Conservation (phyloP, 2,113 vertebrate species). For the Oreochromis niloticus region DNA sequence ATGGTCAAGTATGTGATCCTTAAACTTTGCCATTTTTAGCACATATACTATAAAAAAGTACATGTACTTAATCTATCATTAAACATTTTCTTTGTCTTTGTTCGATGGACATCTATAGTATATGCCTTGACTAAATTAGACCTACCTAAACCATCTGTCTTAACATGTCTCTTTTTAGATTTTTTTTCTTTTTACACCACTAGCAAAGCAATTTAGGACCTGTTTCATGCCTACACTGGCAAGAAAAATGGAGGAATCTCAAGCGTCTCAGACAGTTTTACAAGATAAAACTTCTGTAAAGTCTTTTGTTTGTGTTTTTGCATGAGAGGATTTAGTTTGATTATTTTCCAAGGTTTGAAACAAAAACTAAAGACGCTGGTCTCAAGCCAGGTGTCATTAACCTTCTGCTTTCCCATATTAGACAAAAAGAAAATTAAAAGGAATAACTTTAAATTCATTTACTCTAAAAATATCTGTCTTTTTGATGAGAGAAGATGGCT, state of each 20-base stretch:
- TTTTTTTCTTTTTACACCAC: neutral
- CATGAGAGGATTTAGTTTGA: neutral
- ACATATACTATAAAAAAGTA: neutral
- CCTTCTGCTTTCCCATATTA: neutral
- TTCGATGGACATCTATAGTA: rapidly evolving
- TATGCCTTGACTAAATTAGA: neutral
- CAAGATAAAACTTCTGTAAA: neutral
- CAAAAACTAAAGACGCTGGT: rapidly evolving
- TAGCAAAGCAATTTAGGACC: neutral
- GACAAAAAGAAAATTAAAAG: neutral
- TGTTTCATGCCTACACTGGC: neutral
- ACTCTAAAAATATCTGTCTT: neutral
- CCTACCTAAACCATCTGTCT: neutral
- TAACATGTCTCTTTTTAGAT: neutral
- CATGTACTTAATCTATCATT: neutral
- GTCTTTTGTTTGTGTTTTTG: neutral
- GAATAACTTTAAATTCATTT: neutral
- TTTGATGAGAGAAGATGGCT: neutral
- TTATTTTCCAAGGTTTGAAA: neutral
- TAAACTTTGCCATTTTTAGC: neutral
- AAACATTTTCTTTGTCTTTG: neutral
- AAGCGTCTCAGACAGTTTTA: rapidly evolving
- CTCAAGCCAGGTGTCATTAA: neutral
- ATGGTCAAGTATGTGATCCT: neutral
- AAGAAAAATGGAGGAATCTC: neutral